Evolutionary conservation across 2,797 vertebrate genomes (phyloP), one percentile per base, ranked within the genome.

Genomic region (Delichon dasypus): DNA sequence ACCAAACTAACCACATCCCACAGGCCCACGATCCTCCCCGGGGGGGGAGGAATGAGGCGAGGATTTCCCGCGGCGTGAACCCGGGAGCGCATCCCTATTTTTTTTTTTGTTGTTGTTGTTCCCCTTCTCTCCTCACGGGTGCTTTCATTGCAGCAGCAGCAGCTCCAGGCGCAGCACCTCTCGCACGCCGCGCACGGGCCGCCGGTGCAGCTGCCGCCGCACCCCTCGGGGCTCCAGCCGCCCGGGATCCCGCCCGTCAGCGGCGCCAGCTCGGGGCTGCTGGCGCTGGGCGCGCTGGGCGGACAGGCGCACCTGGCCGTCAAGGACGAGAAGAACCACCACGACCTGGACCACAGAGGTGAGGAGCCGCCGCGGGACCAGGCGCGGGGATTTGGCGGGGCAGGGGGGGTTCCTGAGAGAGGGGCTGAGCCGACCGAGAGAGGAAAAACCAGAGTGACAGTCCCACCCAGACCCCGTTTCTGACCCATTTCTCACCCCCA

Each of bases 121-220:
- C n/a, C n/a, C n/a, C n/a, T n/a, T n/a, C n/a, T n/a, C n/a, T n/a
- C 11, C 97, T 97, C 91, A 98, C 89, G 47, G 51, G 84, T 48
- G 60, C 32, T 96, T 88, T 97, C 91, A n/a, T 98, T 98, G 87
- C 98, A 99, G 99, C 99, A 99, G 98, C 99, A 99, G 98, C 99
- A 99, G 97, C 99, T 99, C 90, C 99, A 99, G 98, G 99, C 99
- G 5, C 99, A 99, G 97, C 99, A 99, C 97, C 99, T 99, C 77
- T 99, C 99, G 47, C 99, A 99, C 26, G 98, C 99, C 3, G 98
- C 98, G n/a, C 99, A 99, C 0, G 99, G 99, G 5, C 99, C 99
- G 62, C 99, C 99, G 0, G 98, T 99, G 44, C 99, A 99, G 98
- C 97, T 99, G 96, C 99, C 99, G 0, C 99, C 99, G 2, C 99